A percentile compares a stretch with the other conserved stretches of the same genome.
phyloP scores from a whole-genome alignment of 2,888 invertebrate genomes.

The Mactromeris polynyma region DNA sequence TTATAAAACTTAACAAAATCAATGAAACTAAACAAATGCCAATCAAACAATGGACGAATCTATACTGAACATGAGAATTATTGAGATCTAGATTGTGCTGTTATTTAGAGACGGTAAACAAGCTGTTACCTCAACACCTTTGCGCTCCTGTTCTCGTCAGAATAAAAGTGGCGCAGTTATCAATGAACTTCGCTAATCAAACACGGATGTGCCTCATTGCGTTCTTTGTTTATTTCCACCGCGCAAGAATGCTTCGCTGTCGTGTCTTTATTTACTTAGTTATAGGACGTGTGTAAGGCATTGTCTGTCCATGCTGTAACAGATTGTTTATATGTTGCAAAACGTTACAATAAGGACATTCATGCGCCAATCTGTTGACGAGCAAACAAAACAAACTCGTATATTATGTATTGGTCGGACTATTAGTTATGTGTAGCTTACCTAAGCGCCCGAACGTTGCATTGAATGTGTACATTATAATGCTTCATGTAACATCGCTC shows the following conservation, averaged over 20 bases:
- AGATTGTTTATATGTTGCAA: constrained; percentile 21
- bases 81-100: background rate
- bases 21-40: too few relatives aligned
- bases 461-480: too few relatives aligned
- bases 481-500: too few relatives aligned
- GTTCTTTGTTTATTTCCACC: constrained; percentile 19
- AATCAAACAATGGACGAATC: background rate
- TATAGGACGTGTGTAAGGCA: background rate
- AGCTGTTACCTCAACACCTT: background rate
- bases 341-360: constrained; percentile 7
- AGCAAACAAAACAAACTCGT: background rate
- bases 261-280: constrained; percentile 6
- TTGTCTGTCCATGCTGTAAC: constrained; percentile 17
- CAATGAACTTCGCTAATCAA: constrained; percentile 28
- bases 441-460: too few relatives aligned
- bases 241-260: background rate
- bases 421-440: background rate
- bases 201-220: constrained; percentile 11
- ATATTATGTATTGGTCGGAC: background rate
- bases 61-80: background rate
- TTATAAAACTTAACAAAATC: too few relatives aligned
- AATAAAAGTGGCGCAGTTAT: background rate
- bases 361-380: background rate
- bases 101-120: background rate
- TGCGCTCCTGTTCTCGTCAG: background rate